Evolutionary conservation across 2,888 invertebrate genomes (phyloP).

Genomic region (Cheiracanthium punctorium): DNA sequence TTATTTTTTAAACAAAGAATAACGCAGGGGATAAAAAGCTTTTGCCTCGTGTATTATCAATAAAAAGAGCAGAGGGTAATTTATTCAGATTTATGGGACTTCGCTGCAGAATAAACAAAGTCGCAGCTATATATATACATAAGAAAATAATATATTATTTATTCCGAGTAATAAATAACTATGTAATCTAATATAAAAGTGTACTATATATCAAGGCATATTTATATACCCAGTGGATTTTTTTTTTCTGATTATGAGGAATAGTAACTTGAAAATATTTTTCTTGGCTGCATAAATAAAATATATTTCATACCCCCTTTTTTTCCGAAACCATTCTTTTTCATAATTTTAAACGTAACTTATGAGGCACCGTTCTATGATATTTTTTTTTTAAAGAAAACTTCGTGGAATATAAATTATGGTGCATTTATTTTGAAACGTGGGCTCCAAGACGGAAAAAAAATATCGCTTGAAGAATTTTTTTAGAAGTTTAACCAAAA

Average conservation of each 20-base stretch:
- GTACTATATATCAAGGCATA: constrained; percentile 2
- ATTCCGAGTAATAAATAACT: constrained; percentile 8
- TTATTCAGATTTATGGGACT: constrained; percentile 9
- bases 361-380: background rate
- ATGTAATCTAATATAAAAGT: constrained; percentile 9
- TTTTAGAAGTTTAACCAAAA: no score
- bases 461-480: no score
- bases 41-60: constrained; percentile 8
- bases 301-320: background rate
- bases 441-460: background rate
- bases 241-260: constrained; percentile 9
- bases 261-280: background rate
- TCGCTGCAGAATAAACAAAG: background rate
- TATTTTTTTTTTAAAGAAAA: background rate
- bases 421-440: background rate
- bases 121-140: constrained; percentile 12
- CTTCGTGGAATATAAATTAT: background rate
- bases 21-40: constrained; percentile 8
- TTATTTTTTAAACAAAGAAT: constrained; percentile 1
- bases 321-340: background rate
- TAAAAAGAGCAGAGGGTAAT: constrained; percentile 4
- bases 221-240: background rate
- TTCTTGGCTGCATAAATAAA: background rate
- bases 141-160: constrained; percentile 15
- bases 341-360: constrained; percentile 8